Percentiles rank a stretch among this genome's conserved stretches.
These are phyloP conservation scores for Heteropelma amictum DNA, from an alignment of 2,888 invertebrate species.

Conservation along the genomic window DNA sequence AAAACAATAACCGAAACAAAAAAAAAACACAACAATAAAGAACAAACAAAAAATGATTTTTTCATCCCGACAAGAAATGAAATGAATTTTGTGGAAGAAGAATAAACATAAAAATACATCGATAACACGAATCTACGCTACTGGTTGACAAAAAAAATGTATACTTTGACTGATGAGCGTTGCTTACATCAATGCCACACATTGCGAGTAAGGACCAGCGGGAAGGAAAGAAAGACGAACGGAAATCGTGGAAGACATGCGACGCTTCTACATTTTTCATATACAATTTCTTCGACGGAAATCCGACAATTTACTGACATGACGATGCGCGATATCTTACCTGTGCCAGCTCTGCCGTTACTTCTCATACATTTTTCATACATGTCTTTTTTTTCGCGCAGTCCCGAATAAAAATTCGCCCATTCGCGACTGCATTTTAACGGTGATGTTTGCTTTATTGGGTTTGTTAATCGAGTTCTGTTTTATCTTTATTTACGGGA, in stretches of 20 bases:
- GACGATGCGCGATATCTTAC: constrained; percentile 55
- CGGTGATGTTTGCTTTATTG: constrained; percentile 19
- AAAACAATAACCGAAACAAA: constrained; percentile 63
- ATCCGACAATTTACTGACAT: constrained; percentile 31
- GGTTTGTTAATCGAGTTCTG: constrained; percentile 61
- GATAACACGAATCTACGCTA: background rate
- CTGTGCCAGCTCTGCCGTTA: constrained; percentile 48
- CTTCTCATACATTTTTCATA: constrained; percentile 13
- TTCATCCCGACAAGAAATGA: constrained; percentile 2
- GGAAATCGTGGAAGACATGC: constrained; percentile 41
- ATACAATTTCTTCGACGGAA: constrained; percentile 27
- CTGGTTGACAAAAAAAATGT: background rate
- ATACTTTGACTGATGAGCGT: constrained; percentile 1
- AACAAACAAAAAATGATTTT: no score
- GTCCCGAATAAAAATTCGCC: constrained; percentile 16
- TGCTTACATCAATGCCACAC: constrained; percentile 5
- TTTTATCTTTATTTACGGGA: no score
- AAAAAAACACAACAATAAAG: constrained; percentile 36
- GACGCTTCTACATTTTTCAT: constrained; percentile 30
- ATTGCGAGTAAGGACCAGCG: background rate
- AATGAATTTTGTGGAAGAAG: background rate
- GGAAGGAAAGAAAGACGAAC: constrained; percentile 32
- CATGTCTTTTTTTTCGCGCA: constrained; percentile 9
- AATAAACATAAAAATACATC: background rate
- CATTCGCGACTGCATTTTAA: constrained; percentile 24